A percentile compares a stretch with the other conserved stretches of the same genome.
phyloP scores from a whole-genome alignment of 2,888 invertebrate species.

The Willowsia nigromaculata region DNA sequence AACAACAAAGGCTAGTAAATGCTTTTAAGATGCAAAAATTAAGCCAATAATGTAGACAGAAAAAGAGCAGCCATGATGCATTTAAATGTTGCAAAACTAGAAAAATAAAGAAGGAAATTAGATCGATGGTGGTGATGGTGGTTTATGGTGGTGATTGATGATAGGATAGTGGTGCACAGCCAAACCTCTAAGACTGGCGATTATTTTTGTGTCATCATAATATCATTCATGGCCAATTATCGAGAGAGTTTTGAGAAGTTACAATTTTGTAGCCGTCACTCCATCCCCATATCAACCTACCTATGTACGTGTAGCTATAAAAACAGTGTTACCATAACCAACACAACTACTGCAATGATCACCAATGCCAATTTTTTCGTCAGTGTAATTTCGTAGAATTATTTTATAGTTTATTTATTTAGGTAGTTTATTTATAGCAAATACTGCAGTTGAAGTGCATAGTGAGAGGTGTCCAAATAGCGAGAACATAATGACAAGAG shows the following conservation, averaged over 20 bases:
- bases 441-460: background rate
- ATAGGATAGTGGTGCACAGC: background rate
- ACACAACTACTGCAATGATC: background rate
- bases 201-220: constrained; percentile 30
- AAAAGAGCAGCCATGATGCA: background rate
- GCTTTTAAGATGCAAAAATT: too few species aligned
- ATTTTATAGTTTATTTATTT: background rate
- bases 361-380: background rate
- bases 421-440: background rate
- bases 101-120: constrained; percentile 17
- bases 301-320: too few species aligned
- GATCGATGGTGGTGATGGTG: background rate
- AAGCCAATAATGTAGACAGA: background rate
- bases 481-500: background rate
- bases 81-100: background rate
- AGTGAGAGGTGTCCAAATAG: background rate
- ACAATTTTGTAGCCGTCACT: too few species aligned
- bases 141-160: background rate
- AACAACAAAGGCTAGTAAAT: background rate
- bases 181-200: background rate
- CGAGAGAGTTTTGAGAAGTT: constrained; percentile 49
- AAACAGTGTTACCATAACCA: background rate
- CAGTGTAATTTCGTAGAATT: background rate
- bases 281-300: too few species aligned
- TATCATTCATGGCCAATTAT: constrained; percentile 58